Evolutionary conservation across 1,140 invertebrate species (phyloP).

Genomic region (Diplogasteroides magnus): DNA sequence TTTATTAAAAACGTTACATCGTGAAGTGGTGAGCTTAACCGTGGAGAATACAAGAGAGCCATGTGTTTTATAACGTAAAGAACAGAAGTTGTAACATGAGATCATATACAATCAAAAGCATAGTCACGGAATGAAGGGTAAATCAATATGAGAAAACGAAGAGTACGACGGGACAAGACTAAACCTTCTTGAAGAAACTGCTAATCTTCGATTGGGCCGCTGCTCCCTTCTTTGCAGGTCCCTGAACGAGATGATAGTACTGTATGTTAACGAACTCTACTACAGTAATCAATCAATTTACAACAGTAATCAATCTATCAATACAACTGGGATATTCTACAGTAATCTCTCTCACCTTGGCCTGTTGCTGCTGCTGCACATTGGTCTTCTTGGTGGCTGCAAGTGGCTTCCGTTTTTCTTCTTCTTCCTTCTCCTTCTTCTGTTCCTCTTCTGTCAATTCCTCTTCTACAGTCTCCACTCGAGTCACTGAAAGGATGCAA

Average conservation of each 20-base stretch:
- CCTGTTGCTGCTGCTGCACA: not conserved
- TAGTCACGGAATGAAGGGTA: too few species aligned
- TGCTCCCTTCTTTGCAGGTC: not conserved
- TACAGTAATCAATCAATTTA: not conserved
- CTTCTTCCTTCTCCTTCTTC: slow-evolving; percentile 1
- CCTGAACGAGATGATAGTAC: not conserved
- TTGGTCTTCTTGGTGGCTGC: not conserved
- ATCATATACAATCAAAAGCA: too few species aligned
- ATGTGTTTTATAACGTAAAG: too few species aligned
- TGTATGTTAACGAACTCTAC: not conserved
- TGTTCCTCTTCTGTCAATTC: slow-evolving; percentile 2
- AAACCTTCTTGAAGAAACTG: slow-evolving; percentile 10
- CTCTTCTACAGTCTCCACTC: not conserved
- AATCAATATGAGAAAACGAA: too few species aligned
- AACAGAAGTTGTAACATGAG: too few species aligned
- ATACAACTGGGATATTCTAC: not conserved
- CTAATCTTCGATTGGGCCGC: slow-evolving; percentile 12
- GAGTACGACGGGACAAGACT: too few species aligned
- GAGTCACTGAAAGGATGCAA: not conserved
- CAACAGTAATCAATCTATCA: not conserved
- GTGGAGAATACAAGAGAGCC: too few species aligned
- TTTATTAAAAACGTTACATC: too few species aligned
- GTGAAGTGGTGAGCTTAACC: too few species aligned
- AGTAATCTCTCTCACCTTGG: not conserved
- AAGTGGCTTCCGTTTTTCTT: not conserved